These are phyloP conservation scores for Alcedo atthis DNA, from an alignment of 2,797 vertebrate genomes.

Conservation along the genomic window DNA sequence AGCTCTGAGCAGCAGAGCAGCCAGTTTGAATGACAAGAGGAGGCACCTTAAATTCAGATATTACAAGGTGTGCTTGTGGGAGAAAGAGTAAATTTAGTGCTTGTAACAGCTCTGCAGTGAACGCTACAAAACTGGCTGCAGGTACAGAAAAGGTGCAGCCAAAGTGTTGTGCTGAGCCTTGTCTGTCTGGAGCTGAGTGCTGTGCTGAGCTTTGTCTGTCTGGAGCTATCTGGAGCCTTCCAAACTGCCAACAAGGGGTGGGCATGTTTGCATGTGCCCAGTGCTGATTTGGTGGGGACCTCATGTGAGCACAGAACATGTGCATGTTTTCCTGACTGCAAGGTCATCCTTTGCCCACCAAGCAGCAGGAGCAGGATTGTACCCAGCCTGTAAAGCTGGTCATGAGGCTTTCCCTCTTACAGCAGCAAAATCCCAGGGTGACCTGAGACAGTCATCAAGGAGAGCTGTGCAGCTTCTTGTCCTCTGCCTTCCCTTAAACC, in stretches of 20 bases:
- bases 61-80: background rate
- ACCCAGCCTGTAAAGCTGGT: background rate
- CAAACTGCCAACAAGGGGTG: background rate
- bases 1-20: background rate
- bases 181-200: background rate
- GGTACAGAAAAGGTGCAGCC: background rate
- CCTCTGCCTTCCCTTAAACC: background rate
- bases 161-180: background rate
- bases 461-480: background rate
- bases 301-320: rapidly evolving
- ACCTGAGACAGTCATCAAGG: background rate
- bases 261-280: background rate
- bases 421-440: background rate
- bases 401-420: background rate
- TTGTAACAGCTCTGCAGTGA: background rate
- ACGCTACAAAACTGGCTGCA: background rate
- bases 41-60: background rate
- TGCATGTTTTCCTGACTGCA: background rate
- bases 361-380: background rate
- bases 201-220: background rate
- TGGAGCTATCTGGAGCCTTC: background rate
- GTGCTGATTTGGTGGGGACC: background rate
- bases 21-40: background rate
- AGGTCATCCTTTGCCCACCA: background rate
- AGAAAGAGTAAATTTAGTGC: background rate